These are phyloP conservation scores for Gonatopus flavifemur DNA, from an alignment of 1,140 invertebrate genomes.

Conservation along the genomic window DNA sequence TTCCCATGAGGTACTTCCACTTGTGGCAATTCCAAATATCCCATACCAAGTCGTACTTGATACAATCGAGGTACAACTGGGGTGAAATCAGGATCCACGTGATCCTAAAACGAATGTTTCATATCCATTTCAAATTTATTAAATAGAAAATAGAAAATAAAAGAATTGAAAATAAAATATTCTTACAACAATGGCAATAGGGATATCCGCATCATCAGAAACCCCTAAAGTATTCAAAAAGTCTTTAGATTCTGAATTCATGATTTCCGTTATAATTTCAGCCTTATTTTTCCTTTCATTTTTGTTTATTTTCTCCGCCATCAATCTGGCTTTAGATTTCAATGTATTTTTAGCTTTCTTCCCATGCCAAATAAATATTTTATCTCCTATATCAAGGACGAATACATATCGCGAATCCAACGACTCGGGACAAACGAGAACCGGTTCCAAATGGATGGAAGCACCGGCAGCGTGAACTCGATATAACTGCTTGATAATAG, in stretches of 20 bases:
- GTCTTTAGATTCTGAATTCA: conserved; percentile 78
- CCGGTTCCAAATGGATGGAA: conserved; percentile 91
- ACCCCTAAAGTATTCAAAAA: conserved; percentile 79
- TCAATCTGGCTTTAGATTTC: conserved; percentile 90
- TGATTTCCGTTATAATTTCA: conserved; percentile 83
- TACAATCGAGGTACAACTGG: conserved; percentile 84
- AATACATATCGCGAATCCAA: conserved; percentile 93
- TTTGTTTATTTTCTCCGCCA: conserved; percentile 99
- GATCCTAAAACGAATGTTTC: conserved; percentile 64
- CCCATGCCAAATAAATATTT: conserved; percentile 92
- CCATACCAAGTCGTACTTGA: conserved; percentile 95
- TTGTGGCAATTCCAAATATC: conserved; percentile 97
- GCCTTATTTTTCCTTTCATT: conserved; percentile 95
- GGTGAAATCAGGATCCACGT: conserved; percentile 77
- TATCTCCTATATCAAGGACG: conserved; percentile 83
- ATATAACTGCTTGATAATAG: conserved; percentile 82
- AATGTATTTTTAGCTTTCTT: conserved; percentile 91
- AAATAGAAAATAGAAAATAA: background rate
- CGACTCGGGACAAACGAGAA: conserved; percentile 67
- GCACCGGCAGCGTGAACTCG: conserved; percentile 86
- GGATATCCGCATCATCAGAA: conserved; percentile 49
- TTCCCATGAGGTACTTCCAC: conserved; percentile 81
- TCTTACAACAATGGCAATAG: conserved; percentile 29
- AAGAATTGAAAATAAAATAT: conserved; percentile 4
- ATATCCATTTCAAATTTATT: background rate